Evolutionary conservation across 2,113 vertebrate species (phyloP).

Genomic region (Xenotilapia caudafasciata): DNA sequence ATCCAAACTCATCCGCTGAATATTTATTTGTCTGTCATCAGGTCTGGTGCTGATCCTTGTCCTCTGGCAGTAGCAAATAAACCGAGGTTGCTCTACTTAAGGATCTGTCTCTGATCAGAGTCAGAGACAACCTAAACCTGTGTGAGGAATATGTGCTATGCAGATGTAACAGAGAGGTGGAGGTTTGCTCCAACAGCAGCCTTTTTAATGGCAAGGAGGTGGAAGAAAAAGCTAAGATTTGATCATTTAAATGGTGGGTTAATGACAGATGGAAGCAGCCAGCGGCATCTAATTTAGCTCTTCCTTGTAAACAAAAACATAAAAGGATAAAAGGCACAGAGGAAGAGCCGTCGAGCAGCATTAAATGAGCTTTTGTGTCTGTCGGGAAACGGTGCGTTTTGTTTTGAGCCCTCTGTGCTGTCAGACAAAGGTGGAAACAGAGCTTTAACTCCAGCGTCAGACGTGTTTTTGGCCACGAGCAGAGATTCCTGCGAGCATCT

Average conservation of each 20-base stretch:
- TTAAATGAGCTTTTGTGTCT: background rate
- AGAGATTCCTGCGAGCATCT: background rate
- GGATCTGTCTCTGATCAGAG: background rate
- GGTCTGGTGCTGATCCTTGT: background rate
- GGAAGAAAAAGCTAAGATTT: background rate
- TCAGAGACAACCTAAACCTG: background rate
- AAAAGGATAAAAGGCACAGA: background rate
- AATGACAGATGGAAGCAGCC: background rate
- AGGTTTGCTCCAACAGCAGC: background rate
- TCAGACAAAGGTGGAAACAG: background rate
- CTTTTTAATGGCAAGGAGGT: background rate
- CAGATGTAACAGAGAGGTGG: background rate
- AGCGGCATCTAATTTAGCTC: background rate
- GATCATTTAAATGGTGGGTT: background rate
- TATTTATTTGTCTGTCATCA: background rate
- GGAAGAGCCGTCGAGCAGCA: background rate
- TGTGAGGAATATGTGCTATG: background rate
- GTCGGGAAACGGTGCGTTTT: background rate
- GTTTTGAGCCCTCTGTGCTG: background rate
- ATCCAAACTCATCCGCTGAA: background rate
- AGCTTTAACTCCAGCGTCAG: background rate
- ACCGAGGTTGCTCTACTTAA: background rate
- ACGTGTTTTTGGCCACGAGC: background rate
- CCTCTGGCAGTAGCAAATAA: background rate
- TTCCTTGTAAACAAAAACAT: background rate